Evolutionary conservation across 2,797 vertebrate species (phyloP).

Genomic region (Callimico goeldii): DNA sequence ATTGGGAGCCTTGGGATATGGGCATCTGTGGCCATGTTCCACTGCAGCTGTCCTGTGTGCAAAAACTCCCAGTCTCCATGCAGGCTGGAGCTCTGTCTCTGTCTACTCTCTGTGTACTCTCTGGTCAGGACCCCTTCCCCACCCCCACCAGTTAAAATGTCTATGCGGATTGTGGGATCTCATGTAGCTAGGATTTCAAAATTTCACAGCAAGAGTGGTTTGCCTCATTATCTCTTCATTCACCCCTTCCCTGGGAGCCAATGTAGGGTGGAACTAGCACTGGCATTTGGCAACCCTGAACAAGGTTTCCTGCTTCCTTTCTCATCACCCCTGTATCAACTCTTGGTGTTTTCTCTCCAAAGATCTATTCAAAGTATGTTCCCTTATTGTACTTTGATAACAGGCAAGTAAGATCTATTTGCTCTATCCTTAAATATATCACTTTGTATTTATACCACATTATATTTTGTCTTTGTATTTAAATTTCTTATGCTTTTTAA

Average conservation of each 20-base stretch:
- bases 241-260: neutral
- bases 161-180: neutral
- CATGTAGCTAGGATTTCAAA: neutral
- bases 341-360: neutral
- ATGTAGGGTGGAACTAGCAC: neutral
- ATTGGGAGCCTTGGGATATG: neutral
- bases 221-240: neutral
- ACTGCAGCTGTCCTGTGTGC: neutral
- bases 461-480: neutral
- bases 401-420: neutral
- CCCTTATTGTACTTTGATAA: neutral
- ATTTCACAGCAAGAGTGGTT: neutral
- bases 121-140: neutral
- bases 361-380: neutral
- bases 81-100: neutral
- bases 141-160: neutral
- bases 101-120: neutral
- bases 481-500: neutral
- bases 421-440: neutral
- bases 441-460: neutral
- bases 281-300: neutral
- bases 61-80: neutral
- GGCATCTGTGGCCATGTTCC: neutral
- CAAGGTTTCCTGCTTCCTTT: neutral
- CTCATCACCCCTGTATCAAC: neutral